Percentiles rank a stretch among this genome's conserved stretches.
Conservation (phyloP, 2,888 invertebrate species). For the Agriotes lineatus region DNA sequence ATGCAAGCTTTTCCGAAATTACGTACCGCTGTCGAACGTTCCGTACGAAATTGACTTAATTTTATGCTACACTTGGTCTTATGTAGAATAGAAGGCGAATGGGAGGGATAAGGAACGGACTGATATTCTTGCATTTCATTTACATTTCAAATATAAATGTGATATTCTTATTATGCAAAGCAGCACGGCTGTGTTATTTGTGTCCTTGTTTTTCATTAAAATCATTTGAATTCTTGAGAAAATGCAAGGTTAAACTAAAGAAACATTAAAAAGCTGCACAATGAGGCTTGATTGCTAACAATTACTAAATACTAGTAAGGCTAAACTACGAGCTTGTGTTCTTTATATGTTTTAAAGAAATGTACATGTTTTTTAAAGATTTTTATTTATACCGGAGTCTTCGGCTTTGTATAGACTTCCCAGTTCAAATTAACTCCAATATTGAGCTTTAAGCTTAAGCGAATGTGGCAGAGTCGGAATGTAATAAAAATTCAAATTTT, state of each 20-base stretch:
- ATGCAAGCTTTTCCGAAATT: conserved; percentile 10
- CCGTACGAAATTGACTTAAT: conserved; percentile 15
- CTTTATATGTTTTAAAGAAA: no score
- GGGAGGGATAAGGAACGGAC: neutral
- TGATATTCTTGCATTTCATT: conserved; percentile 9
- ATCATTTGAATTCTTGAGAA: neutral
- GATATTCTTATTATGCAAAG: conserved; percentile 14
- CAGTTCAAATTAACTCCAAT: no score
- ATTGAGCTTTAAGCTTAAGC: no score
- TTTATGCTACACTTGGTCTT: conserved; percentile 27
- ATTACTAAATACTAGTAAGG: no score
- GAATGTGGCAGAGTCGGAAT: no score
- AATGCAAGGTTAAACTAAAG: neutral
- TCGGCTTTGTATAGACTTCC: no score
- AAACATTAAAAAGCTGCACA: no score
- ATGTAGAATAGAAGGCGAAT: conserved; percentile 12
- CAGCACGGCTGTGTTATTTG: neutral
- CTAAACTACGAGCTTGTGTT: no score
- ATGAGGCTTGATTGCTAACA: no score
- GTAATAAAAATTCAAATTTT: no score
- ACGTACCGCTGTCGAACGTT: conserved; percentile 19
- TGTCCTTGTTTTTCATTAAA: neutral
- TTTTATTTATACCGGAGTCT: no score
- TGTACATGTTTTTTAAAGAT: no score
- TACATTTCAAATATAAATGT: conserved; percentile 15